phyloP scores from a whole-genome alignment of 2,113 vertebrate species.

The Cricetomys ansorgei region DNA sequence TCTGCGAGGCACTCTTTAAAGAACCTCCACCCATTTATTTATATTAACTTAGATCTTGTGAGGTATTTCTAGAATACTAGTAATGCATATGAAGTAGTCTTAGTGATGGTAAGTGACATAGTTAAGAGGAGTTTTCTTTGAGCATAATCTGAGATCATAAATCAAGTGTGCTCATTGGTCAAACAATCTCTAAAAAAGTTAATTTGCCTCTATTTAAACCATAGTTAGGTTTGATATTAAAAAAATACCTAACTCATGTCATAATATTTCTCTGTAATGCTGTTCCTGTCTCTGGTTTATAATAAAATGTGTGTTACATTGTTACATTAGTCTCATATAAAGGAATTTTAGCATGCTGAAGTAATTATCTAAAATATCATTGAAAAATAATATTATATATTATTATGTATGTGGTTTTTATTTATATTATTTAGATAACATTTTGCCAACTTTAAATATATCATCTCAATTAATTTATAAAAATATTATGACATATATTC shows the following conservation, averaged over 20 bases:
- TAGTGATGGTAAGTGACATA: not conserved
- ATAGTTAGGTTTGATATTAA: not conserved
- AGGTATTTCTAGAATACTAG: not conserved
- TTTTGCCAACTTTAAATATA: not conserved
- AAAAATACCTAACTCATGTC: not conserved
- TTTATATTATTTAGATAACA: not conserved
- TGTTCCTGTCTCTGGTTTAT: constrained; percentile 4
- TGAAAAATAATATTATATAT: not conserved
- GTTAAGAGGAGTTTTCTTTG: not conserved
- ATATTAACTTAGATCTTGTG: not conserved
- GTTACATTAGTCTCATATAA: not conserved
- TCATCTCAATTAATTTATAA: constrained; percentile 10
- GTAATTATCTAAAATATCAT: not conserved
- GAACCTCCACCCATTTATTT: not conserved
- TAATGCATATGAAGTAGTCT: not conserved
- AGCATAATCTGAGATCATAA: not conserved
- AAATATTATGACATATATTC: not conserved
- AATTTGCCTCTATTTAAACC: not conserved
- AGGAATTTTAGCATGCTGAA: not conserved
- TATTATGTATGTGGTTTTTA: not conserved
- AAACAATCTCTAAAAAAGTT: not conserved
- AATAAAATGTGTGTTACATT: not conserved
- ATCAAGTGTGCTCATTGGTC: not conserved
- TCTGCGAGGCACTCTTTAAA: not conserved
- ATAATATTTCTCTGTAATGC: not conserved